These are phyloP conservation scores for Enteromius treurensis DNA, from an alignment of 2,797 vertebrate genomes.

Conservation along the genomic window DNA sequence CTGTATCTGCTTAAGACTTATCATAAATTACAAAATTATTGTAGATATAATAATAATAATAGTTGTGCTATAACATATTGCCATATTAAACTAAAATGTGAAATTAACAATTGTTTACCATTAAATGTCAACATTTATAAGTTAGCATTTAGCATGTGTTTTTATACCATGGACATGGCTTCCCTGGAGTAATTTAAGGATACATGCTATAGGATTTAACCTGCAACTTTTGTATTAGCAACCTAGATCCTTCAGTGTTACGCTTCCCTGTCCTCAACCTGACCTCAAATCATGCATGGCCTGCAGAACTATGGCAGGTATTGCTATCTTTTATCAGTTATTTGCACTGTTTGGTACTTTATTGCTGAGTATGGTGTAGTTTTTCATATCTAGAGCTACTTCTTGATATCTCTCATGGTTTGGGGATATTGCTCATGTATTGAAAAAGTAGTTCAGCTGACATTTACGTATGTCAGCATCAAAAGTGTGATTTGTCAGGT, in stretches of 20 bases:
- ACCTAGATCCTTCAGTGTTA: slow-evolving; percentile 7
- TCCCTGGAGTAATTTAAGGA: not conserved
- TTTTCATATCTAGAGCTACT: not conserved
- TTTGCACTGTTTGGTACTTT: slow-evolving; percentile 20
- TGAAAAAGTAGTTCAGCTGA: slow-evolving; percentile 37
- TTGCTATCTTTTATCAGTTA: not conserved
- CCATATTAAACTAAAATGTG: not conserved
- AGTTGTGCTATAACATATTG: not conserved
- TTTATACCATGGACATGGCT: not conserved
- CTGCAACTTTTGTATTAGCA: slow-evolving; percentile 35
- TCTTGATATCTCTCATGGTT: slow-evolving; percentile 9
- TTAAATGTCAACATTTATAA: not conserved
- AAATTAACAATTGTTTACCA: not conserved
- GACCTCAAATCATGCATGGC: slow-evolving; percentile 18
- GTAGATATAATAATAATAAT: not conserved
- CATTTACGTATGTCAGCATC: slow-evolving; percentile 37
- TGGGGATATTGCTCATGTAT: slow-evolving; percentile 22
- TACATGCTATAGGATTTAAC: slow-evolving; percentile 7
- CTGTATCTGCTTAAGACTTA: not conserved
- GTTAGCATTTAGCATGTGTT: not conserved
- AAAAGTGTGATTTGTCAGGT: not conserved
- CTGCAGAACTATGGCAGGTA: not conserved
- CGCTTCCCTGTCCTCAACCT: not conserved
- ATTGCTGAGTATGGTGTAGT: slow-evolving; percentile 7
- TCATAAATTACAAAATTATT: not conserved